phyloP scores from a whole-genome alignment of 2,113 vertebrate species.

The Hiodon alosoides region DNA sequence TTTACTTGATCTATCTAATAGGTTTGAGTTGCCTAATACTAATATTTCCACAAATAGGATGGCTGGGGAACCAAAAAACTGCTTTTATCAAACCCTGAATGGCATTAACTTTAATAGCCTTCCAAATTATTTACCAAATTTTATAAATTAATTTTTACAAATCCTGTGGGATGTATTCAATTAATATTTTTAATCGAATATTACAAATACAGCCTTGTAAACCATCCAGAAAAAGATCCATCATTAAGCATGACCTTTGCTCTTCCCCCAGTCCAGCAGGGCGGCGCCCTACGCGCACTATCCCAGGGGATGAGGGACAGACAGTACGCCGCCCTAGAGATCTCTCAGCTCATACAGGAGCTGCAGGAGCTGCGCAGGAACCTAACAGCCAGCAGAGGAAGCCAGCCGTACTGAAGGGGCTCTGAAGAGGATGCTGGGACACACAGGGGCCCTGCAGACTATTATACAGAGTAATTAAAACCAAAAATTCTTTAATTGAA shows the following conservation, averaged over 20 bases:
- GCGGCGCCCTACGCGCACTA: slow-evolving; percentile 60
- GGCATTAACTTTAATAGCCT: no score
- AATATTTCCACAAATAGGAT: no score
- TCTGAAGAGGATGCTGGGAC: not conserved
- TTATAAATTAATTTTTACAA: no score
- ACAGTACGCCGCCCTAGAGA: slow-evolving; percentile 39
- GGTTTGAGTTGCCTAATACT: not conserved
- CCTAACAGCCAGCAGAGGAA: slow-evolving; percentile 43
- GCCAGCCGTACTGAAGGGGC: not conserved
- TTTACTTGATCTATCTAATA: not conserved
- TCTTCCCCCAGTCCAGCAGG: slow-evolving; percentile 67
- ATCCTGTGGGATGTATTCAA: no score
- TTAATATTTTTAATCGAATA: no score
- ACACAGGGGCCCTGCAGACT: no score
- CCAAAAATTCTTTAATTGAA: not conserved
- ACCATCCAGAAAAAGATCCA: no score
- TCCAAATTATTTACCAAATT: no score
- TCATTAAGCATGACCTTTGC: not conserved
- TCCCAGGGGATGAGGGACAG: slow-evolving; percentile 53
- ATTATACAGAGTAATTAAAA: no score
- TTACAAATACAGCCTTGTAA: no score
- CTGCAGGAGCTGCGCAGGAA: slow-evolving; percentile 70
- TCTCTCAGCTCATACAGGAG: slow-evolving; percentile 60
- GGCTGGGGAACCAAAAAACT: no score
- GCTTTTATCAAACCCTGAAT: no score